phyloP scores from a whole-genome alignment of 1,140 invertebrate genomes.

The Aphelenchoides avenae region DNA sequence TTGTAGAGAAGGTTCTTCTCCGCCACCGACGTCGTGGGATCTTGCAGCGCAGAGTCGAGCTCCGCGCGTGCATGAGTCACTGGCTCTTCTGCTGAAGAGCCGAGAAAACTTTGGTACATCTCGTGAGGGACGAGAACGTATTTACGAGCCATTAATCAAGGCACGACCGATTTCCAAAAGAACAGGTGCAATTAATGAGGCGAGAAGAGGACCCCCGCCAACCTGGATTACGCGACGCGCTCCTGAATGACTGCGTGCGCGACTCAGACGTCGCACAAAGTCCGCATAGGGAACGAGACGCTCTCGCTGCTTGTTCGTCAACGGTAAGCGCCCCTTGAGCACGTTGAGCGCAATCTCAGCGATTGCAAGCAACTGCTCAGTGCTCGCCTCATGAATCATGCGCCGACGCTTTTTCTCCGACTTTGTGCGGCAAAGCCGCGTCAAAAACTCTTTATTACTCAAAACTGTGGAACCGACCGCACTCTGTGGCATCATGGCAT shows the following conservation, averaged over 20 bases:
- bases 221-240: background rate
- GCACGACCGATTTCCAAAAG: background rate
- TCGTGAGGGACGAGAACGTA: conserved; percentile 7
- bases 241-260: conserved; percentile 1
- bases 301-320: conserved; percentile 7
- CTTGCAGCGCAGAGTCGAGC: background rate
- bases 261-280: background rate
- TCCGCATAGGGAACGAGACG: conserved; percentile 5
- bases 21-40: background rate
- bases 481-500: conserved; percentile 3
- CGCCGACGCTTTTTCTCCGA: conserved; percentile 2
- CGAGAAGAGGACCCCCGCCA: background rate
- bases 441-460: background rate
- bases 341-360: conserved; percentile 11
- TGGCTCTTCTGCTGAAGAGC: no score
- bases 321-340: background rate
- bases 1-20: conserved; percentile 7
- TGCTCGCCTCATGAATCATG: background rate
- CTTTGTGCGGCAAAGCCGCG: background rate
- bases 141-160: conserved; percentile 3
- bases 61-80: no score
- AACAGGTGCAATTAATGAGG: conserved; percentile 2
- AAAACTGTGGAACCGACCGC: background rate
- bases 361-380: conserved; percentile 1
- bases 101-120: background rate